Conservation (phyloP, 2,888 invertebrate species). For the Tipula lateralis region DNA sequence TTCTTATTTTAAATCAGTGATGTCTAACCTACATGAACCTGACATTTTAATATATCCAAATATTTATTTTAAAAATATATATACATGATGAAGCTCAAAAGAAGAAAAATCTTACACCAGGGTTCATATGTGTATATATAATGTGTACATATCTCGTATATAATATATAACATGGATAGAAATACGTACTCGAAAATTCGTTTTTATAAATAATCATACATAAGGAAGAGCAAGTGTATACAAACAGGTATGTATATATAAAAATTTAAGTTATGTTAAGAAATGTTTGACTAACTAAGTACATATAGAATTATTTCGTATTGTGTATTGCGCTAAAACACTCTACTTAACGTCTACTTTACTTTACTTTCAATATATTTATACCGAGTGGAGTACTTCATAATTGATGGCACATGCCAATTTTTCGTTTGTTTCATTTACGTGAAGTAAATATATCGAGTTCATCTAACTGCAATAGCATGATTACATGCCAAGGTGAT, state of each 20-base stretch:
- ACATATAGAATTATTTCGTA: neutral
- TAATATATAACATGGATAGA: neutral
- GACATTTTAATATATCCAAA: neutral
- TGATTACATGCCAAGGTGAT: no score
- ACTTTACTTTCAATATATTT: no score
- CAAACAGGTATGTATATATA: neutral
- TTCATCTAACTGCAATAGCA: no score
- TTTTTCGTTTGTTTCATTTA: no score
- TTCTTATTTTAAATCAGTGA: neutral
- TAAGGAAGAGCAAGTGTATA: neutral
- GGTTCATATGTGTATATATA: neutral
- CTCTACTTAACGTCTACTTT: no score
- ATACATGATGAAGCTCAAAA: neutral
- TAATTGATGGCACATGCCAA: no score
- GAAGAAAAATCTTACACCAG: neutral
- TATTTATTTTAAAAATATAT: neutral
- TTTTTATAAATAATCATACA: neutral
- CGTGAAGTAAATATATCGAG: no score
- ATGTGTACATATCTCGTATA: neutral
- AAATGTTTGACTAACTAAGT: neutral
- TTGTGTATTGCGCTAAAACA: neutral
- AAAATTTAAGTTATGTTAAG: neutral
- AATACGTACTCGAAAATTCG: neutral
- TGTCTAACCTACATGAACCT: neutral
- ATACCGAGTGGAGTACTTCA: no score